Conservation (phyloP, 2,113 vertebrate genomes). For the Pangasianodon gigas region DNA sequence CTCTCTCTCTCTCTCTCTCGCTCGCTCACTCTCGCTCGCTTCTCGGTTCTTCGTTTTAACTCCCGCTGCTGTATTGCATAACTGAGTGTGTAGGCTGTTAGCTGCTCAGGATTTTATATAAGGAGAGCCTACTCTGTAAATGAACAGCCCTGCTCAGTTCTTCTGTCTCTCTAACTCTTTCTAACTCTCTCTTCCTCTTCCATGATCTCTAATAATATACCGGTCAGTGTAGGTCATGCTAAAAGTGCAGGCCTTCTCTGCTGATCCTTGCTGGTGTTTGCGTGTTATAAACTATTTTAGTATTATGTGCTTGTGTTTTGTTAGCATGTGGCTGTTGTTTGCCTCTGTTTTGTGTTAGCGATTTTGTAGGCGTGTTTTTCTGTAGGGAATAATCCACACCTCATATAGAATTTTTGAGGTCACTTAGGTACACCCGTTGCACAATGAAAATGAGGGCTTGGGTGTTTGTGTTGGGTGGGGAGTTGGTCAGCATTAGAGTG, state of each 20-base stretch:
- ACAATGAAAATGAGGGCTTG: background rate
- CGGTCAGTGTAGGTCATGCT: constrained; percentile 23
- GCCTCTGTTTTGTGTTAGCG: background rate
- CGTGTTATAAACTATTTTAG: background rate
- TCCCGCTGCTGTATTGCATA: constrained; percentile 48
- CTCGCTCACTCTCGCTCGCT: constrained; percentile 3
- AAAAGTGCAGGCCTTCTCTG: background rate
- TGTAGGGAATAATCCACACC: constrained; percentile 17
- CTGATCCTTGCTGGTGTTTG: background rate
- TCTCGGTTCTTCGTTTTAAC: constrained; percentile 22
- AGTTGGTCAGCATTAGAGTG: background rate
- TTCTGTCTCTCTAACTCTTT: constrained; percentile 27
- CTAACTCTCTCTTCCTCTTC: constrained; percentile 12
- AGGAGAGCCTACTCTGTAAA: constrained; percentile 44
- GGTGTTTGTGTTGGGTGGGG: background rate
- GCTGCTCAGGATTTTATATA: constrained; percentile 50
- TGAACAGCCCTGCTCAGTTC: constrained; percentile 36
- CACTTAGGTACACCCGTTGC: background rate
- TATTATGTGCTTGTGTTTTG: constrained; percentile 8
- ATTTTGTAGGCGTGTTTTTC: background rate
- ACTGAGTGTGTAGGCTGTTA: constrained; percentile 52
- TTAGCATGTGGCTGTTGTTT: background rate
- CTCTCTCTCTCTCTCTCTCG: background rate
- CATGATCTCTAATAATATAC: constrained; percentile 20
- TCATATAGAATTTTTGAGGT: constrained; percentile 12